Base-by-base conservation (phyloP, 1,140 invertebrate species). In the Luehdorfia chinensis region DNA sequence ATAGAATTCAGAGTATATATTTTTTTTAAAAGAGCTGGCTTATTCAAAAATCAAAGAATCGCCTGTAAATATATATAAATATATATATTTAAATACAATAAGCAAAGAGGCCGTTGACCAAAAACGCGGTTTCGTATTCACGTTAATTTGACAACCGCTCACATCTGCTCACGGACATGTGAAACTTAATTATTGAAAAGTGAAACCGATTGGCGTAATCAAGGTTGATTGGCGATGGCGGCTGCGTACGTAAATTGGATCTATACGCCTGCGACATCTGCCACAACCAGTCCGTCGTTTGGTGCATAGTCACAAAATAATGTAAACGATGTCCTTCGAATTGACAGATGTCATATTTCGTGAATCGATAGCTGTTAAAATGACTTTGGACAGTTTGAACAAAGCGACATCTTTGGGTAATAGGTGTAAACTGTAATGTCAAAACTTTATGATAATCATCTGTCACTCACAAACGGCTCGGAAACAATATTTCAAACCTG, bases 111-210 rank as follows among this genome's bases (percentile, higher is more conserved):
- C 9, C 34, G n/a, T 23, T 37, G 1, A 13, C 16, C 33, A 18
- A 12, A 8, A 7, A 25, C 33, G 7, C 31, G 32, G 7, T 6
- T 6, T 19, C 31, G 31, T 16, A 7, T 36, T 11, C 25, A 8
- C 25, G 5, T 21, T 21, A 36, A 39, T 25, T 25, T 19, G 36
- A 39, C 33, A 19, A 14, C 11, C 5, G 36, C 6, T 7, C 18
- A 14, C 37, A 41, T 41, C 37, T 41, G 37, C 12, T 23, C 12
- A 15, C 16, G 23, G 12, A 43, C 39, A 43, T 43, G 39, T 43
- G 39, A 27, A 27, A 28, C 39, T 43, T 43, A 43, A 43, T 30
- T 43, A 28, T 43, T 43, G 25, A 43, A 43, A 43, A 43, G 39
- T 43, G 25, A 43, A 43, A 43, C 39, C 39, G 39, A 28, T 43